Base-by-base conservation (phyloP, 2,113 vertebrate species). In the Silurus meridionalis region DNA sequence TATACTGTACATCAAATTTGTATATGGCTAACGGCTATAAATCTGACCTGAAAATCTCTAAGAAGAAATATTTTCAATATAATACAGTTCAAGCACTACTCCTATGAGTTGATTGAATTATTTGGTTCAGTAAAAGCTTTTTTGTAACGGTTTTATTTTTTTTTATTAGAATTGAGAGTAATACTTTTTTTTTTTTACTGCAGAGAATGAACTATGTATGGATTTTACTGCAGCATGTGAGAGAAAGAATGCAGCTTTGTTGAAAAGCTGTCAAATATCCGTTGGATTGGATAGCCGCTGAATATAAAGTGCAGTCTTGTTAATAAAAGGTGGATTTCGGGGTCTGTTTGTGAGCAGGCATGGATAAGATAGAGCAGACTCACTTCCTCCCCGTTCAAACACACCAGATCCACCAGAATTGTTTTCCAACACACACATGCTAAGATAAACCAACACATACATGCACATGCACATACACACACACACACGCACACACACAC, bases 401-500 rank as follows among this genome's bases (percentile, higher is more conserved):
- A 21, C 50, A 64, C 37, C 46, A 28, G 50, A 66, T 75, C 8
- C 6, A 25, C 37, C 46, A 13, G 83, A 52, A 55, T 83, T 83
- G 64, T 64, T 55, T 84, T 83, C 53, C 46, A 13, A 60, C 23
- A 37, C 67, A 61, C 50, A 75, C 57, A 84, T 79, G n/a, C 21
- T 66, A n/a, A 79, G 58, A 67, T 79, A 83, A 83, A 66, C 25
- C 66, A 67, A 77, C 66, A 57, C 61, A 69, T 53, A 79, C 66
- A 52, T n/a, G 25, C 67, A 66, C 69, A 46, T 80, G n/a, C 80
- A 74, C 69, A 19, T 14, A 46, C 37, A 71, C 67, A 71, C 28
- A 71, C 28, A 71, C 67, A 37, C 66, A 69, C 28, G 15, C 66
- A 69, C 67, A 69, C 28, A 28, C 66, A 37, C 9, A 55, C 53